Base-by-base conservation (phyloP, 2,797 vertebrate species). In the Sebastes reedi region DNA sequence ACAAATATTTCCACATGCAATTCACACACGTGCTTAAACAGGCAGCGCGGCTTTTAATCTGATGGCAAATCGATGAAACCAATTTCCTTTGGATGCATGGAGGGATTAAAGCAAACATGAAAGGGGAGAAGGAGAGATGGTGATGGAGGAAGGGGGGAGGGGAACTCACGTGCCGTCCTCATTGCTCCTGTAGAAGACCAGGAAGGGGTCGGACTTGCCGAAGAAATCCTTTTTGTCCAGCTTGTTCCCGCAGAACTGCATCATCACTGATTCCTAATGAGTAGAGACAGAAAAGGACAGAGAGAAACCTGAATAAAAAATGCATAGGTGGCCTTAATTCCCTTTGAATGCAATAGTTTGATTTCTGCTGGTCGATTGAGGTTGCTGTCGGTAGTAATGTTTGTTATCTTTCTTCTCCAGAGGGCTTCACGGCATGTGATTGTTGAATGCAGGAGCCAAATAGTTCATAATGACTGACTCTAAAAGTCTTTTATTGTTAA, bases 161-260 rank as follows among this genome's bases (percentile, higher is more conserved):
- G 42, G 30, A 27, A 96, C 95, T 95, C 93, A 98, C 97, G 97
- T 97, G 93, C 97, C 94, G 55, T 98, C 97, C 92, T 98, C 97
- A 20, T 98, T 98, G 94, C 97, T 98, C 84, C 97, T 93, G 91
- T 96, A 96, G 94, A 98, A 98, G 46, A 98, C 96, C 75, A 98
- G 94, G 88, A 98, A 98, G 36, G 97, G 97, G 88, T 98, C 97
- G 0, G 97, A 98, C 91, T 98, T 98, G 75, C 97, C 97, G 27
- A 98, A 98, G 93, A 98, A 98, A 91, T 98, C 97, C 89, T 98
- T 98, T 92, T 98, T 98, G 95, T 98, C 97, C 81, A 98, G 86
- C 84, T 98, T 98, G 95, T 98, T 98, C 3, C 97, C 97, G 75
- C 97, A 98, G 90, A 98, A 98, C 80, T 98, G 97, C 97, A 98